Conservation (phyloP, 1,140 invertebrate genomes). For the Pogonomyrmex barbatus region DNA sequence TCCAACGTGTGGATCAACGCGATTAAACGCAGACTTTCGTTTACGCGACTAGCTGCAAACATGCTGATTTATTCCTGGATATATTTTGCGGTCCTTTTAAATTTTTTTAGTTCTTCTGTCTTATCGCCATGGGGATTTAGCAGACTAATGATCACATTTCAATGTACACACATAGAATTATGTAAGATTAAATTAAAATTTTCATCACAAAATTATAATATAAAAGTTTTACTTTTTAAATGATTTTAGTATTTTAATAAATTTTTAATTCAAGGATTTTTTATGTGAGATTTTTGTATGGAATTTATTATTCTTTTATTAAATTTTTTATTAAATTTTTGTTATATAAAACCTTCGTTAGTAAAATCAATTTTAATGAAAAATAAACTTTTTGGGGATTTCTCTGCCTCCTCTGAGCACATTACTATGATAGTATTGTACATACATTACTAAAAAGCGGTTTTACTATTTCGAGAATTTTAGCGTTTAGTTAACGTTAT, state of each 20-base stretch:
- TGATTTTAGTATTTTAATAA: background rate
- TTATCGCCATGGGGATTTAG: too few species aligned
- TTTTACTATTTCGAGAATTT: slow-evolving; percentile 6
- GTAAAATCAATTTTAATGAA: background rate
- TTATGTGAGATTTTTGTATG: background rate
- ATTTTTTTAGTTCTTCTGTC: background rate
- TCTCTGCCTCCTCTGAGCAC: background rate
- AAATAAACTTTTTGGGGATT: background rate
- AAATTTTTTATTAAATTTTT: background rate
- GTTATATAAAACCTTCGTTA: background rate
- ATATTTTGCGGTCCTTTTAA: background rate
- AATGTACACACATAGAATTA: background rate
- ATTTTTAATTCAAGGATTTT: background rate
- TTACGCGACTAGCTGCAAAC: background rate
- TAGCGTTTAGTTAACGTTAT: slow-evolving; percentile 3
- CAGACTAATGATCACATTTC: background rate
- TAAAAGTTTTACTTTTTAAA: background rate
- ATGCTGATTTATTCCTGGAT: background rate
- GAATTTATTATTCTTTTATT: background rate
- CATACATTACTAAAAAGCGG: slow-evolving; percentile 17
- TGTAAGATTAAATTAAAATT: background rate
- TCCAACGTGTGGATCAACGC: background rate
- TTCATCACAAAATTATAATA: background rate
- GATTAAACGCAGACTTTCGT: background rate
- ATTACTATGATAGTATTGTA: background rate